Base-by-base conservation (phyloP, 2,888 invertebrate genomes). In the Candidula unifasciata region DNA sequence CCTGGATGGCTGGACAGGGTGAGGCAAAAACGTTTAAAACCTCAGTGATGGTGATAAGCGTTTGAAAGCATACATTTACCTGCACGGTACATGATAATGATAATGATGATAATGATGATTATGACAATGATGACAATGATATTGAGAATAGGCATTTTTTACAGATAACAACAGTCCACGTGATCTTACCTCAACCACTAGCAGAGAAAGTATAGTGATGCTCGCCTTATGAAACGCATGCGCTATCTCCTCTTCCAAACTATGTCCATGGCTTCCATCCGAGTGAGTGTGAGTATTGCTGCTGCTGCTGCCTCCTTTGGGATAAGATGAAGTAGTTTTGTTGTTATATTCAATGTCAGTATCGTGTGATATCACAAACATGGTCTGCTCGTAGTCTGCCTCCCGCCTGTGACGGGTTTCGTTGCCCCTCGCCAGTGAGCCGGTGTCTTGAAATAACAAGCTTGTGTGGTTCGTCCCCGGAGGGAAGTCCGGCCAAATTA, bases 141-240 rank as follows among this genome's bases (percentile, higher is more conserved):
- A n/a, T n/a, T n/a, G n/a, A n/a, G n/a, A n/a, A n/a, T n/a, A n/a
- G n/a, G n/a, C n/a, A n/a, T n/a, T n/a, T n/a, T n/a, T n/a, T n/a
- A n/a, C n/a, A n/a, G 64, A n/a, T 44, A 80, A 60, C 60, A 66
- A 66, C 68, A 24, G 6, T 37, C 37, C 44, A 24, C 35, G 35
- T 24, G 35, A 35, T 30, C 90, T 87, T 82, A 92, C 92, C 90
- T 91, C 90, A 64, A 91, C 77, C 57, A 90, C 85, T 10, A 92
- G 87, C 30, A 91, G 85, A 57, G 89, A 89, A 71, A 92, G 80
- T 66, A 92, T 89, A 18, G 90, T 86, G 69, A 91, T 89, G 87
- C 92, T 92, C 76, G 89, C 89, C 78, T 89, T 89, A 85, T 92
- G 92, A 79, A 90, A 90, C n/a, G 90, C 89, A 82, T 91, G 90